Evolutionary conservation across 2,888 invertebrate genomes (phyloP).

Genomic region (Formica aserva): DNA sequence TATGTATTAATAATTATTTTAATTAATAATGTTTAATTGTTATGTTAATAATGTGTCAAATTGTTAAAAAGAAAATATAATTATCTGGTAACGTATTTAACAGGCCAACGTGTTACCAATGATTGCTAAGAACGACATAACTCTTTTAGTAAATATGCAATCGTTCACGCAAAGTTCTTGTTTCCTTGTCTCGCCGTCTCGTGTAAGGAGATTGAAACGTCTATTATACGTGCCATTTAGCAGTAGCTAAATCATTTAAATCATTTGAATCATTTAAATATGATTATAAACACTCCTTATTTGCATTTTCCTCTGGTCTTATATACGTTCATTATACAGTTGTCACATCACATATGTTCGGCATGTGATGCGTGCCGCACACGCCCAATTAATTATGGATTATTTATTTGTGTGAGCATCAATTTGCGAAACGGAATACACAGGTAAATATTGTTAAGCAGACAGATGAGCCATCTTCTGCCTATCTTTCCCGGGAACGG

Average conservation of each 20-base stretch:
- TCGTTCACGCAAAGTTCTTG: background rate
- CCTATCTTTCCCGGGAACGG: background rate
- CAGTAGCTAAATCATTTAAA: background rate
- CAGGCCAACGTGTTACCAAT: background rate
- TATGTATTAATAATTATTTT: too few species aligned
- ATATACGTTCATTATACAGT: background rate
- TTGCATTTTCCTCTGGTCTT: background rate
- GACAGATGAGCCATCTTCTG: background rate
- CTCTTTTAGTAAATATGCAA: background rate
- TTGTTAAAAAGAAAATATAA: background rate
- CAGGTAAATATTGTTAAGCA: background rate
- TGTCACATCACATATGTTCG: background rate
- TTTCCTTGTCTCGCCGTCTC: background rate
- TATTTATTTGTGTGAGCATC: background rate
- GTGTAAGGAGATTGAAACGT: background rate
- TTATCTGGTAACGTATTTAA: background rate
- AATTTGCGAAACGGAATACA: conserved; percentile 1
- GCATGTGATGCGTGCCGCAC: background rate
- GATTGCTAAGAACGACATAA: conserved; percentile 8
- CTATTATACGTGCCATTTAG: conserved; percentile 7
- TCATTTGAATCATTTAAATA: conserved; percentile 3
- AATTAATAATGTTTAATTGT: background rate
- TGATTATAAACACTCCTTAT: background rate
- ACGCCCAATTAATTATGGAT: conserved; percentile 1
- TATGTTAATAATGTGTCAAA: background rate